Percentiles rank a stretch among this genome's conserved stretches.
Evolutionary conservation across 2,113 vertebrate species (phyloP).

Genomic region (Aegithalos caudatus): DNA sequence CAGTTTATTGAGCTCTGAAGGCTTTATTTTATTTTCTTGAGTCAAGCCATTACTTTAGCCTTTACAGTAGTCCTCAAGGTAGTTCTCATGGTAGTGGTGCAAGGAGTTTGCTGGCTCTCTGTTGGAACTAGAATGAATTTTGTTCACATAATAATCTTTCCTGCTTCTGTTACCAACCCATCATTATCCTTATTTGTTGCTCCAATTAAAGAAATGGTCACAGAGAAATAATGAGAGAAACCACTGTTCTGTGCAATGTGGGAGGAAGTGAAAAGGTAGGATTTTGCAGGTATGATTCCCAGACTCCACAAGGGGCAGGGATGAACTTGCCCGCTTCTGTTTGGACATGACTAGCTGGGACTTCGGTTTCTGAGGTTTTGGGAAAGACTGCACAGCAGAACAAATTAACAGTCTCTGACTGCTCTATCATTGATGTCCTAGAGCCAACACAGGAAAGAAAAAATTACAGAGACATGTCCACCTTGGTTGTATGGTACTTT

Average conservation of each 20-base stretch:
- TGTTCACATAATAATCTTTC: not conserved
- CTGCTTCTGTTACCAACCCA: accelerated
- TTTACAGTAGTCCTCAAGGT: not conserved
- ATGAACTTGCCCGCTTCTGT: not conserved
- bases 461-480: not conserved
- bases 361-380: not conserved
- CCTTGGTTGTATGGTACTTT: not conserved
- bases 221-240: not conserved
- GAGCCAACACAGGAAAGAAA: not conserved
- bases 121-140: not conserved
- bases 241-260: accelerated
- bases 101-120: not conserved
- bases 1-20: not conserved
- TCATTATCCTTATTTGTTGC: not conserved
- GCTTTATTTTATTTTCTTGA: not conserved
- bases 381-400: not conserved
- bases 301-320: not conserved
- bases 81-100: not conserved
- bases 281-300: not conserved
- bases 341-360: not conserved
- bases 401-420: not conserved
- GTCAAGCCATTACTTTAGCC: not conserved
- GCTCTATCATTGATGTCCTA: not conserved
- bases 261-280: not conserved
- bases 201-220: not conserved